Evolutionary conservation across 2,888 invertebrate genomes (phyloP).

Genomic region (Venusia cambrica): DNA sequence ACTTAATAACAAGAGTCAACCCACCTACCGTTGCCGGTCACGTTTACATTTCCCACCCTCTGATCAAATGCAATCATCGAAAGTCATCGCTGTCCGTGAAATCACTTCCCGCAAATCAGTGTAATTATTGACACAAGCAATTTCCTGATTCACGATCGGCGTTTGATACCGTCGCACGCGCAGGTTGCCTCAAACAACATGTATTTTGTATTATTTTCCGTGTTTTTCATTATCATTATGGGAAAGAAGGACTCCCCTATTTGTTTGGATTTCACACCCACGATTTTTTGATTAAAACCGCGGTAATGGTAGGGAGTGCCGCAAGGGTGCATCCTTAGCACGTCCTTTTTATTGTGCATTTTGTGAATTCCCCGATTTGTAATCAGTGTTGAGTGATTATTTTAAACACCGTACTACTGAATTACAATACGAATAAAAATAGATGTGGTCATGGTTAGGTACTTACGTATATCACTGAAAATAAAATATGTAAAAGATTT

Average conservation of each 20-base stretch:
- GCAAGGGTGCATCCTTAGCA: constrained; percentile 64
- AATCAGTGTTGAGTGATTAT: constrained; percentile 27
- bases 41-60: constrained; percentile 33
- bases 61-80: constrained; percentile 51
- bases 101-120: constrained; percentile 51
- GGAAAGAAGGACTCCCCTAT: constrained; percentile 67
- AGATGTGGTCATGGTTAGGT: no score
- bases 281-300: constrained; percentile 73
- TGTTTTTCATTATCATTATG: constrained; percentile 76
- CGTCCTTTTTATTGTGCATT: constrained; percentile 49
- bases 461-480: no score
- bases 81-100: constrained; percentile 51
- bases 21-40: no score
- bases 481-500: background rate
- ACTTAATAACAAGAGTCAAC: no score
- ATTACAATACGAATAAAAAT: no score
- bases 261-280: constrained; percentile 77
- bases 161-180: constrained; percentile 61
- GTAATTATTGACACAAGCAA: constrained; percentile 63
- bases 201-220: constrained; percentile 58
- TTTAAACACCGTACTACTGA: no score
- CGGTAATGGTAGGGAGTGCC: constrained; percentile 65
- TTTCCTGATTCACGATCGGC: constrained; percentile 53
- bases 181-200: constrained; percentile 49
- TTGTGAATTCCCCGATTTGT: constrained; percentile 24